Base-by-base conservation (phyloP, 2,113 vertebrate species). In the Larimichthys crocea region DNA sequence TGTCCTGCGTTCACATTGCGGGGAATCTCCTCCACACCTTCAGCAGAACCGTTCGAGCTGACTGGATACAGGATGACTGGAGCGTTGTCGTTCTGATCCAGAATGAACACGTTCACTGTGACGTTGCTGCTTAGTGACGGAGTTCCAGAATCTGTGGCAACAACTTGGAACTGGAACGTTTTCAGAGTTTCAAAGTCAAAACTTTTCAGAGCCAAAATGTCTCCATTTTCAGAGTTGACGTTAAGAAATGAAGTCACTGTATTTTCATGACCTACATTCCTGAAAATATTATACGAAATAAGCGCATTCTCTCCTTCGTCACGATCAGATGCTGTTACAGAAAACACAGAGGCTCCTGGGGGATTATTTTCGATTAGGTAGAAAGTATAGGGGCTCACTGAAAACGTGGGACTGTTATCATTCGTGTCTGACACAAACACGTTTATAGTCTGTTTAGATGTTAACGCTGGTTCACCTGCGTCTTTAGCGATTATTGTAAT, bases 401-500 rank as follows among this genome's bases (percentile, higher is more conserved):
- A 77, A 90, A 95, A 95, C 48, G 76, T 56, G 0, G 93, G 93
- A 2, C 26, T 76, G 35, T 94, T 94, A 22, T 94, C 93, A 86
- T 94, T 94, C 5, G 67, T 70, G 76, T 96, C 95, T 17, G 93
- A 91, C 0, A 96, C 74, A 7, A 88, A 64, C 0, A 96, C 63
- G 0, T 46, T 82, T 2, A 96, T 52, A 2, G 70, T 94, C 70
- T 94, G 93, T 59, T 92, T 31, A 0, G 91, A 87, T 19, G 87
- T 88, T 42, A 95, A 81, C 0, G 91, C 52, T 17, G 93, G 93
- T 0, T 90, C 74, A 10, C 95, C 94, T 17, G 85, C 42, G 31
- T 96, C 95, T 74, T 82, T 91, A 1, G 93, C 93, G 0, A 86
- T 73, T 49, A 95, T 86, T 59, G 78, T 94, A 10, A 95, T 83